A percentile compares a stretch with the other conserved stretches of the same genome.
Evolutionary conservation across 2,113 vertebrate species (phyloP).

Genomic region (Myanophis thanlyinensis): DNA sequence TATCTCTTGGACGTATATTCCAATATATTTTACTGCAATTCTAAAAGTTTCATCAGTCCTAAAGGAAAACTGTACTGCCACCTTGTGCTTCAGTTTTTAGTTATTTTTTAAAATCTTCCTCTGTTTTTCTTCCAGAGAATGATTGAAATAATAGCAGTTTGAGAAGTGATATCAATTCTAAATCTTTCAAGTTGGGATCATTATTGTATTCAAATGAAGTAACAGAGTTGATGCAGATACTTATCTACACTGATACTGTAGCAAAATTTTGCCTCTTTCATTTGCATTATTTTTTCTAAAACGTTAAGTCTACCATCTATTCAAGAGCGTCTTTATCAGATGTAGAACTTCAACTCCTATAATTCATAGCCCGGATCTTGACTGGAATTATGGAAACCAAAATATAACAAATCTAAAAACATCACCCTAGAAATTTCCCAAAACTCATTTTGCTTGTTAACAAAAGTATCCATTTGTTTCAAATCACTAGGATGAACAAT

Average conservation of each 20-base stretch:
- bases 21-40: neutral
- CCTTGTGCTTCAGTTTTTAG: neutral
- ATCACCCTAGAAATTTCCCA: neutral
- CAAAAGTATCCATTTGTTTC: neutral
- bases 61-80: conserved; percentile 15
- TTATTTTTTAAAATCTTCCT: conserved; percentile 6
- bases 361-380: neutral
- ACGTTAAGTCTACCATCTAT: neutral
- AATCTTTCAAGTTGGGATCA: neutral
- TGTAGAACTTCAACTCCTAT: neutral
- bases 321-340: neutral
- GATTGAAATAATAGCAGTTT: neutral
- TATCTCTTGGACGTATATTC: neutral
- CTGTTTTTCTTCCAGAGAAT: rapidly evolving
- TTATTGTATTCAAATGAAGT: neutral
- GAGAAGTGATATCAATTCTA: neutral
- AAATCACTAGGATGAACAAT: neutral
- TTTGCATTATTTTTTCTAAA: neutral
- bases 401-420: neutral
- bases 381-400: neutral
- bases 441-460: neutral
- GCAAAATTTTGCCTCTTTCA: neutral
- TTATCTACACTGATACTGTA: neutral
- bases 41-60: neutral
- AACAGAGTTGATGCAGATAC: neutral